Conservation (phyloP, 64 coral and sea anemone genomes). For the Actinia tenebrosa region DNA sequence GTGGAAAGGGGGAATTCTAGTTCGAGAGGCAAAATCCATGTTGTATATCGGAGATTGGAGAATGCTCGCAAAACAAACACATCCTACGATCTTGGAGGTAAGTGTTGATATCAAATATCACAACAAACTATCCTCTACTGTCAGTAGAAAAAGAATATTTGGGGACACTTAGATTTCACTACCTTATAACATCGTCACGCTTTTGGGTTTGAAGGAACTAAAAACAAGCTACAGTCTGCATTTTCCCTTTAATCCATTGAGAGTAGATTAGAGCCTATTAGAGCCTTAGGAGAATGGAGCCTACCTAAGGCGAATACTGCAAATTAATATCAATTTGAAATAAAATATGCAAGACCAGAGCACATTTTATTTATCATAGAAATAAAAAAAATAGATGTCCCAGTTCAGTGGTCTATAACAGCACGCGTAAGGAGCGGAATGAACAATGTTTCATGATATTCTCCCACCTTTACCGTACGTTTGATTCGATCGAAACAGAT, state of each 20-base stretch:
- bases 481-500: background rate
- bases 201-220: background rate
- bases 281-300: too few species aligned
- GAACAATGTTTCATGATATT: background rate
- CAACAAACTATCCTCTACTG: constrained; percentile 23
- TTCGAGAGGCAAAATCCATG: constrained; percentile 74
- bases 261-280: too few species aligned
- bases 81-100: constrained; percentile 55
- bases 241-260: too few species aligned
- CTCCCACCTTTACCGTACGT: background rate
- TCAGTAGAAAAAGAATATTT: background rate
- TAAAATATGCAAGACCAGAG: background rate
- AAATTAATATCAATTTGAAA: background rate
- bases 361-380: background rate
- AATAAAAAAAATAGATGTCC: background rate
- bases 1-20: constrained; percentile 26
- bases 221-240: background rate
- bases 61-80: constrained; percentile 29
- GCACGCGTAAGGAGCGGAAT: background rate
- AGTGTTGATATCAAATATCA: constrained; percentile 41
- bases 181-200: background rate
- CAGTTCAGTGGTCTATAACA: background rate
- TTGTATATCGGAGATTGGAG: constrained; percentile 73
- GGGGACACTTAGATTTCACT: background rate
- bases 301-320: background rate